Evolutionary conservation across 1,140 invertebrate species (phyloP), one percentile per base, ranked within the genome.

Genomic region (Phenacoccus solenopsis): DNA sequence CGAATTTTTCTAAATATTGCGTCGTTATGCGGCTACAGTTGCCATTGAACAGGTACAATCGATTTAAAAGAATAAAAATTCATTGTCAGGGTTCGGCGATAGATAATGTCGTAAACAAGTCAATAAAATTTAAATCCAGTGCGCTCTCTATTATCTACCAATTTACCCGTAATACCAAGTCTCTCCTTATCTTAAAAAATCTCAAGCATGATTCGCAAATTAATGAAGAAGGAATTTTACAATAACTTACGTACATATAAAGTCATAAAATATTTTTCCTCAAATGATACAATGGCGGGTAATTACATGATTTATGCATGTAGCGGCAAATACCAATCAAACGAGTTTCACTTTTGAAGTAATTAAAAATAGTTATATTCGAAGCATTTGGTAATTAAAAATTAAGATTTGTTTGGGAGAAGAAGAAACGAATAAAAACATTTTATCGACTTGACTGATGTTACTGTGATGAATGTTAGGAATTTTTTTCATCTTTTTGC

Each of bases 351-450:
- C 38, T 49, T 49, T n/a, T 2, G 16, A 49, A 9, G 16, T 49
- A 16, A 49, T 49, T 10, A 49, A 9, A 9, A 49, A 49, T 49
- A 16, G 20, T 49, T 49, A 49, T 16, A 16, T 49, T n/a, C n/a
- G n/a, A n/a, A n/a, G n/a, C n/a, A 49, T 49, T 32, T 49, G 38
- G 38, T 49, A 49, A 49, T 49, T 49, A 49, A 49, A 49, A 49
- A 49, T 9, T 49, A 2, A 2, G 38, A 4, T 4, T 49, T 49
- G 3, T 49, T 2, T 49, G 16, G 13, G 5, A 32, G 13, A 32
- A n/a, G 38, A 49, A 49, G 20, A 49, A 49, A 49, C n/a, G n/a
- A n/a, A n/a, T n/a, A n/a, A n/a, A n/a, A n/a, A n/a, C n/a, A n/a
- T n/a, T n/a, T n/a, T n/a, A n/a, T n/a, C n/a, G n/a, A n/a, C n/a